Evolutionary conservation across 2,888 invertebrate species (phyloP).

Genomic region (Ornithoptera priamus): DNA sequence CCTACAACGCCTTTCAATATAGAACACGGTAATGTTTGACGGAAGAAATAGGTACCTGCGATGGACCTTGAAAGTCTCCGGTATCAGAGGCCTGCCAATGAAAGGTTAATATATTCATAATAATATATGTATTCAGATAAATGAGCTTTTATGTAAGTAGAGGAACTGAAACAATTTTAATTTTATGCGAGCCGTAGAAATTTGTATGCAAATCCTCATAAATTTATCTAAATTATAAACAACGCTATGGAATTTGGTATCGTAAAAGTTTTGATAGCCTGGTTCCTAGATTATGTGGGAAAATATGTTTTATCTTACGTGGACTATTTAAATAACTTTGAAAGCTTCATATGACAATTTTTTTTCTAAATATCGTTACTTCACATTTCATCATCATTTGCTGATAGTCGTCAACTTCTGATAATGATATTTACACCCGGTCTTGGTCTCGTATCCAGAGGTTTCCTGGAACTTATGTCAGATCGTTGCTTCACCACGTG

Average conservation of each 20-base stretch:
- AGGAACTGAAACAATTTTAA: background rate
- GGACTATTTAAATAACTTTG: background rate
- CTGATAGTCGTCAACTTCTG: no score
- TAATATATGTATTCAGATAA: background rate
- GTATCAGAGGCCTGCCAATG: no score
- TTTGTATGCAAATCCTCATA: background rate
- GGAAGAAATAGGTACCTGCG: no score
- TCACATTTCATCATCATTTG: no score
- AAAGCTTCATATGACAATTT: background rate
- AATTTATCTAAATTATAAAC: constrained; percentile 16
- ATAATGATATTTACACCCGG: no score
- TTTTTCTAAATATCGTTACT: background rate
- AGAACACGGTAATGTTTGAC: no score
- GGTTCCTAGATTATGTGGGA: constrained; percentile 3
- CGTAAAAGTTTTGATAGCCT: constrained; percentile 6
- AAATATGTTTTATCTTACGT: constrained; percentile 14
- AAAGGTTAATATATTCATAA: background rate
- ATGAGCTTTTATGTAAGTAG: background rate
- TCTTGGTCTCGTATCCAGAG: no score
- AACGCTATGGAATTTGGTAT: constrained; percentile 8
- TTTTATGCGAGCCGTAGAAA: constrained; percentile 3
- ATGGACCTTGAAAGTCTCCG: no score
- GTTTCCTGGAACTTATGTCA: no score
- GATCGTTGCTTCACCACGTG: no score
- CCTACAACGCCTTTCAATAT: no score